These are phyloP conservation scores for Amphipyra tragopoginis DNA, from an alignment of 2,888 invertebrate species.

Conservation along the genomic window DNA sequence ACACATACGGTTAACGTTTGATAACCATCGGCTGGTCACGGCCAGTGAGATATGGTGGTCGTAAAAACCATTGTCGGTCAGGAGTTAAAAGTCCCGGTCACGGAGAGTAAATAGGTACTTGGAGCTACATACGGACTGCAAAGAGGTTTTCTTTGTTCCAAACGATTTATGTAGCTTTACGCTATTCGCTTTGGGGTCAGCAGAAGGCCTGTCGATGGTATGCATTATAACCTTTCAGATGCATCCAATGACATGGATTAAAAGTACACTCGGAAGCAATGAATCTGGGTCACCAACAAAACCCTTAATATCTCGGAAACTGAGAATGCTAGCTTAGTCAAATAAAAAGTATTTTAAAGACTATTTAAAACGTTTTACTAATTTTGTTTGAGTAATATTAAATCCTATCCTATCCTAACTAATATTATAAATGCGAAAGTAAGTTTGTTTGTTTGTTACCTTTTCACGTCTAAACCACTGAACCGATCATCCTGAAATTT, in stretches of 20 bases:
- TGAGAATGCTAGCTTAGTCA: no score
- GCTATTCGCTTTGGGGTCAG: conserved; percentile 51
- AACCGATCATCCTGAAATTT: no score
- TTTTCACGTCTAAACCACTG: no score
- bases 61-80: conserved; percentile 69
- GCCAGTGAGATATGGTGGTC: conserved; percentile 62
- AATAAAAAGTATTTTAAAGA: no score
- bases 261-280: no score
- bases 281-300: no score
- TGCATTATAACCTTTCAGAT: conserved; percentile 10
- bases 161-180: conserved; percentile 46
- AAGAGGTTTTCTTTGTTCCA: conserved; percentile 55
- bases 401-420: no score
- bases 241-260: neutral
- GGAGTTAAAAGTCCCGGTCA: conserved; percentile 64
- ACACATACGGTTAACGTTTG: conserved; percentile 54
- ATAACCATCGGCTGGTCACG: conserved; percentile 68
- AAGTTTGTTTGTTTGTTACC: no score
- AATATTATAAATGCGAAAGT: no score
- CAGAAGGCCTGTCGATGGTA: conserved; percentile 7
- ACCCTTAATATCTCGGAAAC: no score
- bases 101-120: conserved; percentile 57
- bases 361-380: no score
- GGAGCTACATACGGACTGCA: conserved; percentile 37
- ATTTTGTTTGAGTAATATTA: no score